Evolutionary conservation across 1,140 invertebrate genomes (phyloP).

Genomic region (Condylostylus longicornis): DNA sequence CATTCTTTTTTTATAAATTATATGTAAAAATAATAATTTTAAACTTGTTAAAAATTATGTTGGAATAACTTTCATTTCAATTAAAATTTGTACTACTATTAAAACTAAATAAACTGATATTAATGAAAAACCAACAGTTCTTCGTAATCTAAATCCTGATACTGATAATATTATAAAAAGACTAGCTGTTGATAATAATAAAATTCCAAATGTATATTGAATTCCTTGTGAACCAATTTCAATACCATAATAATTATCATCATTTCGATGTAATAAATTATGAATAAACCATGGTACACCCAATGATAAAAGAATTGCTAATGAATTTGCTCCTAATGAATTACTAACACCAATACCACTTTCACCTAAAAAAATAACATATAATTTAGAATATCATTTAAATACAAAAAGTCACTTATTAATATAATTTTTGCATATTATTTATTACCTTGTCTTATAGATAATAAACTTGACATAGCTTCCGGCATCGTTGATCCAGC

Average conservation of each 20-base stretch:
- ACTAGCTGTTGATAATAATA: slow-evolving; percentile 39
- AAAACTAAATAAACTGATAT: slow-evolving; percentile 44
- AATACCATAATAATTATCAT: no score
- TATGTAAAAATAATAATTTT: no score
- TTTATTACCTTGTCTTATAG: slow-evolving; percentile 63
- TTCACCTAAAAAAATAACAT: slow-evolving; percentile 40
- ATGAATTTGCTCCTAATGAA: slow-evolving; percentile 65
- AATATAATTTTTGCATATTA: slow-evolving; percentile 4
- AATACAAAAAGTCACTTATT: not conserved
- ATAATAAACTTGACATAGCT: slow-evolving; percentile 68
- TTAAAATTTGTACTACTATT: slow-evolving; percentile 26
- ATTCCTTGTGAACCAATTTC: slow-evolving; percentile 33
- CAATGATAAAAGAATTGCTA: slow-evolving; percentile 73
- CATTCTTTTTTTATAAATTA: no score
- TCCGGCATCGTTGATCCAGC: slow-evolving; percentile 82
- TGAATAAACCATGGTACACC: slow-evolving; percentile 73
- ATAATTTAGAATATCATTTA: not conserved
- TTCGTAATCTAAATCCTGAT: slow-evolving; percentile 41
- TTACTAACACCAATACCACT: slow-evolving; percentile 75
- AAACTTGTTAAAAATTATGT: no score
- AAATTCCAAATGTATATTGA: slow-evolving; percentile 43
- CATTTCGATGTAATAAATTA: slow-evolving; percentile 37
- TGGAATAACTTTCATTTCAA: slow-evolving; percentile 32
- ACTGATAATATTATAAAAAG: slow-evolving; percentile 40
- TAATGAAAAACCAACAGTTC: slow-evolving; percentile 41